These are phyloP conservation scores for Candoia aspera DNA, from an alignment of 2,113 vertebrate genomes.

Conservation along the genomic window DNA sequence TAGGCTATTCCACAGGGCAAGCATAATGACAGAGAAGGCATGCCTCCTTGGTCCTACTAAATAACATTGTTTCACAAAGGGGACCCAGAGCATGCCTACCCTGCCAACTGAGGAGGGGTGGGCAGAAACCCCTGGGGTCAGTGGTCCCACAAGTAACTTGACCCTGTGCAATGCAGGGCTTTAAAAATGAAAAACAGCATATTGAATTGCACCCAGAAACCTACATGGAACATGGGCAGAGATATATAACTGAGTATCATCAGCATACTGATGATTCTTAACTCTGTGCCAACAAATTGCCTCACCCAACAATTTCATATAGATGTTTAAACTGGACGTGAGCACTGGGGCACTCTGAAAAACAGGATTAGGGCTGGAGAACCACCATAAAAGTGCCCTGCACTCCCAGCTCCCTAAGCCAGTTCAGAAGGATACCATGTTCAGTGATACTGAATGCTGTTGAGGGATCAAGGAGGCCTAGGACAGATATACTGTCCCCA, in stretches of 20 bases:
- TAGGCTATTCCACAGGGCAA: background rate
- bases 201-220: background rate
- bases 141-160: background rate
- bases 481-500: background rate
- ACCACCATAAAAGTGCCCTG: background rate
- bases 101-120: background rate
- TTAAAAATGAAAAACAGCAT: background rate
- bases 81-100: too few relatives aligned
- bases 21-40: background rate
- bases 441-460: background rate
- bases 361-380: background rate
- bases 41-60: background rate
- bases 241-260: background rate
- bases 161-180: background rate
- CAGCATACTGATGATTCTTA: background rate
- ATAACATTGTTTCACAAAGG: background rate
- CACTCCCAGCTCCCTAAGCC: background rate
- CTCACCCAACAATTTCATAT: background rate
- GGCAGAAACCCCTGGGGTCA: background rate
- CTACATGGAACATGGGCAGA: background rate
- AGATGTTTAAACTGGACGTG: background rate
- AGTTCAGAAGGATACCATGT: background rate
- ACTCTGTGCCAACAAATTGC: background rate
- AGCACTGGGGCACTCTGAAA: background rate
- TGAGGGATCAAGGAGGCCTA: background rate